Percentiles rank a stretch among this genome's conserved stretches.
Evolutionary conservation across 2,797 vertebrate species (phyloP).

Genomic region (Glyptemys insculpta): DNA sequence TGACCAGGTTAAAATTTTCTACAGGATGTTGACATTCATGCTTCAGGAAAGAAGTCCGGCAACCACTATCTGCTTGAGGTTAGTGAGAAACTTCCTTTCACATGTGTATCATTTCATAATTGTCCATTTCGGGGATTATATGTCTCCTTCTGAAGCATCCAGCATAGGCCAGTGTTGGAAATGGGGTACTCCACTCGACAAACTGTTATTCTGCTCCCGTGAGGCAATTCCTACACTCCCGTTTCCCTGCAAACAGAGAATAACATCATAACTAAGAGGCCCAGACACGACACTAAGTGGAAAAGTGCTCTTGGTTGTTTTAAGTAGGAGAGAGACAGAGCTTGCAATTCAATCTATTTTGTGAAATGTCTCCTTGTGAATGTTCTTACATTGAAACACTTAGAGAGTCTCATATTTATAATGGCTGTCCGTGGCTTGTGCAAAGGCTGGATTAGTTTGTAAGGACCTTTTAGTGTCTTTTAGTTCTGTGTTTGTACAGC

Average conservation of each 20-base stretch:
- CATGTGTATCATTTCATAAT: neutral
- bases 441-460: neutral
- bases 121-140: neutral
- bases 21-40: neutral
- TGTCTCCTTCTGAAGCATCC: neutral
- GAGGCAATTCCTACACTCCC: neutral
- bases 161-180: neutral
- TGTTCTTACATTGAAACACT: constrained; percentile 57
- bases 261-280: constrained; percentile 9
- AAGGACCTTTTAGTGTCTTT: neutral
- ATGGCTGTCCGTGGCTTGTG: neutral
- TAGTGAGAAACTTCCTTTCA: neutral
- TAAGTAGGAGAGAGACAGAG: neutral
- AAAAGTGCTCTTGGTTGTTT: neutral
- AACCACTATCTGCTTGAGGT: neutral
- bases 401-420: constrained; percentile 46
- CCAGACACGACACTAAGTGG: constrained; percentile 17
- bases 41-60: neutral
- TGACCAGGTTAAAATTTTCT: neutral
- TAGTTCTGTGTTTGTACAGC: neutral
- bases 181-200: neutral
- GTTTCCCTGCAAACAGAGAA: neutral
- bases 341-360: constrained; percentile 30
- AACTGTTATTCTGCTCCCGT: neutral
- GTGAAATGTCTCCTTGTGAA: constrained; percentile 28